Percentiles rank a stretch among this genome's conserved stretches.
phyloP scores from a whole-genome alignment of 2,888 invertebrate species.

The Drosophila heteroneura region DNA sequence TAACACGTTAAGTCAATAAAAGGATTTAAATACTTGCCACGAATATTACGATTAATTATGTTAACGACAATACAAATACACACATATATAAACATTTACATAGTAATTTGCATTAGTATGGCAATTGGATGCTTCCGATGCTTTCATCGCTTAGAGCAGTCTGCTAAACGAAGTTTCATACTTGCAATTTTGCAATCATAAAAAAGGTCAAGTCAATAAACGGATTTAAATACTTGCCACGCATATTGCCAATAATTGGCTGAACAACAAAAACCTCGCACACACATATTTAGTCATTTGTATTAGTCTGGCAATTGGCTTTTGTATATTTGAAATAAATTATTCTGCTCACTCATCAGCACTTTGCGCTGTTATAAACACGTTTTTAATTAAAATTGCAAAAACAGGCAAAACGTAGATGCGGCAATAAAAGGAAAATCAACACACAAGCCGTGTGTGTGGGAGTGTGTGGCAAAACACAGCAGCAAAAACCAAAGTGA shows the following conservation, averaged over 20 bases:
- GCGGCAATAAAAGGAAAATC: conserved; percentile 60
- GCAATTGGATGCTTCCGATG: background rate
- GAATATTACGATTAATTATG: background rate
- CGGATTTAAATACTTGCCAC: conserved; percentile 47
- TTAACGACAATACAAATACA: background rate
- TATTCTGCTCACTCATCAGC: conserved; percentile 79
- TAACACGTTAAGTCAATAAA: background rate
- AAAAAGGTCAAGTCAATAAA: conserved; percentile 38
- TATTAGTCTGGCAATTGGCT: conserved; percentile 44
- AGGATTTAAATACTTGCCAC: background rate
- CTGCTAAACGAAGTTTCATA: conserved; percentile 31
- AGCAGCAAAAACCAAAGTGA: conserved; percentile 1
- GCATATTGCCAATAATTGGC: conserved; percentile 60
- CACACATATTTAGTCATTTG: conserved; percentile 12
- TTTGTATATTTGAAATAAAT: conserved; percentile 72
- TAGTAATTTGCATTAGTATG: background rate
- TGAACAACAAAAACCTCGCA: conserved; percentile 15
- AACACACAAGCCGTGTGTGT: conserved; percentile 19
- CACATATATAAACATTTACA: background rate
- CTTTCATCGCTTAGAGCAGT: background rate
- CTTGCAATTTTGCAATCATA: conserved; percentile 25
- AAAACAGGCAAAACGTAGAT: conserved; percentile 69
- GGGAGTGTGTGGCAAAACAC: conserved; percentile 17
- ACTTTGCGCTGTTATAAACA: conserved; percentile 80
- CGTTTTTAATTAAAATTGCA: conserved; percentile 82